Base-by-base conservation (phyloP, 1,140 invertebrate species). In the Drosophila equinoxialis region DNA sequence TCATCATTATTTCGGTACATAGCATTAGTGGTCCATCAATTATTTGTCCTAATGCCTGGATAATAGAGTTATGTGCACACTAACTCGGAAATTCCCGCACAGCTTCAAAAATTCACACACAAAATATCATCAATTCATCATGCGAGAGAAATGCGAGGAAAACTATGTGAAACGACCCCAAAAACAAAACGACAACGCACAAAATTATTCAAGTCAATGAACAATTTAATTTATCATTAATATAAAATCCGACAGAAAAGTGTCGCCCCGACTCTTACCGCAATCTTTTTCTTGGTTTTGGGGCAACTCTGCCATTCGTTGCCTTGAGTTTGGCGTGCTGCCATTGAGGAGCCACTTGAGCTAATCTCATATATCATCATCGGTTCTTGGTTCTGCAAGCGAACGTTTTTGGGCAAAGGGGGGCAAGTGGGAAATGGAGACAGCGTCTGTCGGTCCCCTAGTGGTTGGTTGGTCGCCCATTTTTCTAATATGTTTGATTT, bases 151-250 rank as follows among this genome's bases (percentile, higher is more conserved):
- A 37, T 3, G 35, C 7, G 35, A 37, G 8, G 11, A 42, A 81
- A 85, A 84, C 78, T 86, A 79, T 86, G 66, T 74, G 48, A 45
- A 65, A 59, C 61, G 64, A 71, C 66, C 78, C 75, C 77, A 57
- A 66, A 64, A 79, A 65, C 45, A 51, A 33, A 77, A 51, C 79
- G 83, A 81, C 81, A 76, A 82, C 79, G 77, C 84, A 89, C 77
- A 89, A 81, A 89, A 89, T 89, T 89, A 89, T 89, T 89, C 84
- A 89, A 89, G 84, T 89, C 84, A 89, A 89, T 89, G 84, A 89
- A 89, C 84, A 89, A 89, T 89, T 89, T 89, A 89, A 89, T 89
- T 89, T 89, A 89, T 89, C 84, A 89, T 89, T 89, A 89, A 89
- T 89, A 89, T 89, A 89, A 89, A 89, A 89, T 83, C 84, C 74